phyloP scores from a whole-genome alignment of 2,113 vertebrate genomes.

The Illadopsis cleaveri region DNA sequence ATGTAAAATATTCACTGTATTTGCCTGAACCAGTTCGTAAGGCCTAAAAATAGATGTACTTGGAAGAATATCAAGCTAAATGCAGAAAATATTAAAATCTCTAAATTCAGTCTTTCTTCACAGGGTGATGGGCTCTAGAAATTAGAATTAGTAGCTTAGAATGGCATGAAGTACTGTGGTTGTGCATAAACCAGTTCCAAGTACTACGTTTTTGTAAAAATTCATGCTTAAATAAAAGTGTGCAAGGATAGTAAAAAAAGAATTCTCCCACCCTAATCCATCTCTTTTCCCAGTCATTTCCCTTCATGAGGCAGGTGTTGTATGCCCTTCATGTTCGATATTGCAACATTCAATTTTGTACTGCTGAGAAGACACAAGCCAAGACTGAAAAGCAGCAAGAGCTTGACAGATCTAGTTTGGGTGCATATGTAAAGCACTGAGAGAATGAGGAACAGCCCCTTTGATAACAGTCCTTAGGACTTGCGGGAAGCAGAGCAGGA shows the following conservation, averaged over 20 bases:
- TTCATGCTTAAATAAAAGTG: not conserved
- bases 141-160: not conserved
- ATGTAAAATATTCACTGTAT: not conserved
- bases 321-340: not conserved
- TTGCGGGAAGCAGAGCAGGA: not conserved
- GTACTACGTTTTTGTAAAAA: not conserved
- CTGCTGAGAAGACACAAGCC: not conserved
- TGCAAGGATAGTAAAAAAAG: not conserved
- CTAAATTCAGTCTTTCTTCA: not conserved
- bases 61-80: not conserved
- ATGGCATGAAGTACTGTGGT: not conserved
- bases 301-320: rapidly evolving
- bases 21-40: not conserved
- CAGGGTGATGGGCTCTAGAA: not conserved
- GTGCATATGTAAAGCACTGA: not conserved
- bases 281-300: not conserved
- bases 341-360: not conserved
- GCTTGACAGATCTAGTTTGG: not conserved
- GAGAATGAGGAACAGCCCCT: rapidly evolving
- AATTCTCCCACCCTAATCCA: not conserved
- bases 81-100: not conserved
- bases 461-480: not conserved
- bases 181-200: too few species aligned
- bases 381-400: not conserved
- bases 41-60: not conserved